These are phyloP conservation scores for Phaenicophaeus curvirostris DNA, from an alignment of 2,797 vertebrate genomes.

Conservation along the genomic window DNA sequence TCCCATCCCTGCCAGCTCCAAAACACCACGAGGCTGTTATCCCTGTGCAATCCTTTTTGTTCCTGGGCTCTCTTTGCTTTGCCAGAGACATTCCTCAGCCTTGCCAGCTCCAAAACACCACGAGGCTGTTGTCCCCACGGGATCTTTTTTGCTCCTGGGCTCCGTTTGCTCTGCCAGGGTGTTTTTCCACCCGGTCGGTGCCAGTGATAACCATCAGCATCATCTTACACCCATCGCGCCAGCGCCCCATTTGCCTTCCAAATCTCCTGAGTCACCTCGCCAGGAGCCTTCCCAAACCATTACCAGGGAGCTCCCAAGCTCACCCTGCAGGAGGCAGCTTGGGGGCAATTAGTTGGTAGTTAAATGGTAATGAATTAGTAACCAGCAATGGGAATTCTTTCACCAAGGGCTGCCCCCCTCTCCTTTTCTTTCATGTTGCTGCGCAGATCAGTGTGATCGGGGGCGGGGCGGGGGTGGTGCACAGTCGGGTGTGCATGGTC, in stretches of 20 bases:
- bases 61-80: background rate
- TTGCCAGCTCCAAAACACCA: background rate
- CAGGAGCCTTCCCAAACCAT: background rate
- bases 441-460: background rate
- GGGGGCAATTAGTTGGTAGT: background rate
- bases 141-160: background rate
- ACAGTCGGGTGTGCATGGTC: background rate
- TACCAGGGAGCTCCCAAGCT: background rate
- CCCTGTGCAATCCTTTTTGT: background rate
- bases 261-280: background rate
- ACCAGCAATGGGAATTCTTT: fast-evolving
- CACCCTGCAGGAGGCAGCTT: background rate
- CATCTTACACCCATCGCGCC: background rate
- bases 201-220: conserved; percentile 5
- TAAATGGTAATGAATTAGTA: background rate
- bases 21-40: fast-evolving
- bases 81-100: background rate
- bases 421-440: background rate
- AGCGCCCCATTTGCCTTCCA: conserved; percentile 44
- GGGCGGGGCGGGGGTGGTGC: too few species aligned
- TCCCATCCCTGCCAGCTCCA: background rate
- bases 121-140: fast-evolving
- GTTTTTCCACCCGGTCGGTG: conserved; percentile 1
- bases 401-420: background rate
- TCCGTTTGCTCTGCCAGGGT: background rate